Conservation (phyloP, 2,113 vertebrate genomes). For the Eclectus roratus region DNA sequence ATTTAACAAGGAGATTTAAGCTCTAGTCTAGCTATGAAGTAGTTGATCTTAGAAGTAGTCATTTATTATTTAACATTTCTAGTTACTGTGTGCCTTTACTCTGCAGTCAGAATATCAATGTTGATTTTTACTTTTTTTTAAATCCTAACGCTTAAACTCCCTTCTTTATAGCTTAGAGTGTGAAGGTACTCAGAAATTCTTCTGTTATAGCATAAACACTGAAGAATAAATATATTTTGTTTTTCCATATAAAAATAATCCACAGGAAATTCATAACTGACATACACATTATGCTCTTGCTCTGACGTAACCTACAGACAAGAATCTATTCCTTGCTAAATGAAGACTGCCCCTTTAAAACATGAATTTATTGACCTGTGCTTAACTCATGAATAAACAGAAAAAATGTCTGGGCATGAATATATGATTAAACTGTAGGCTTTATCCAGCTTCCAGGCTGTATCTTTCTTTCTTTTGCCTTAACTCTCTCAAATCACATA, state of each 20-base stretch:
- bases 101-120: not conserved
- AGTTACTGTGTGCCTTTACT: not conserved
- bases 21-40: not conserved
- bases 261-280: not conserved
- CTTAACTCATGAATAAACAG: not conserved
- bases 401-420: not conserved
- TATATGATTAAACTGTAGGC: not conserved
- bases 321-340: not conserved
- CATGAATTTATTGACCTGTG: not conserved
- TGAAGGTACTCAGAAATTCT: not conserved
- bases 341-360: not conserved
- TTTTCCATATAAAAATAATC: not conserved
- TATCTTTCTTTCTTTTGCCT: not conserved
- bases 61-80: slow-evolving; percentile 13
- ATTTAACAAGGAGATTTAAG: not conserved
- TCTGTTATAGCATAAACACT: not conserved
- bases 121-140: not conserved
- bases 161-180: not conserved
- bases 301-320: not conserved
- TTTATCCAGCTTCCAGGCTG: not conserved
- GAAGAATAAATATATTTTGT: not conserved
- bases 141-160: not conserved
- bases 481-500: not conserved
- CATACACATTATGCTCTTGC: not conserved
- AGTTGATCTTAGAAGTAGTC: not conserved